phyloP scores from a whole-genome alignment of 2,113 vertebrate genomes.

The Rafetus swinhoei region DNA sequence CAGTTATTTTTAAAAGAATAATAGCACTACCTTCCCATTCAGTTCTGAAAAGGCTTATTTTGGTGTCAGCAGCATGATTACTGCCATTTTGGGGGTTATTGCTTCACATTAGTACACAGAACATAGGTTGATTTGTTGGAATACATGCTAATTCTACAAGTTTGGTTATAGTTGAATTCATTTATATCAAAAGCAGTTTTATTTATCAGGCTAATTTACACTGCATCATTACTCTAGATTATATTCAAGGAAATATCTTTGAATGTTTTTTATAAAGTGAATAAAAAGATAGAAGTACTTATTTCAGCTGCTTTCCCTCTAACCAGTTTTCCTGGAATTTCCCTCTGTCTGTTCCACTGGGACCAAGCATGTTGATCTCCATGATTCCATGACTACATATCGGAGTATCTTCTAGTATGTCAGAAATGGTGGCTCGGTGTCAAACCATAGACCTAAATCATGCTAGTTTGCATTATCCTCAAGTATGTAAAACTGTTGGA shows the following conservation, averaged over 20 bases:
- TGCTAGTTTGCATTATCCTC: slow-evolving; percentile 33
- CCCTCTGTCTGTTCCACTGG: slow-evolving; percentile 29
- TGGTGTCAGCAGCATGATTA: neutral
- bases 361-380: slow-evolving; percentile 59
- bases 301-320: slow-evolving; percentile 25
- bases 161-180: neutral
- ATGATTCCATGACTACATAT: slow-evolving; percentile 36
- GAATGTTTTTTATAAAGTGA: neutral
- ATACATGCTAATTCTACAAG: neutral
- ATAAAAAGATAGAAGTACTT: slow-evolving; percentile 46
- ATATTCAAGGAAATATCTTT: neutral
- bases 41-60: neutral
- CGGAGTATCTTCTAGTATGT: neutral
- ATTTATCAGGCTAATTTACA: neutral
- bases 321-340: slow-evolving; percentile 51
- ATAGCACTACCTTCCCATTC: neutral
- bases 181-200: neutral
- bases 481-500: slow-evolving; percentile 15
- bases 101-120: neutral
- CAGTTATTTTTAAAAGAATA: neutral
- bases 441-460: slow-evolving; percentile 47
- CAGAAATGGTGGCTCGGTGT: slow-evolving; percentile 50
- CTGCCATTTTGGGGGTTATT: neutral
- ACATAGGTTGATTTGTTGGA: neutral
- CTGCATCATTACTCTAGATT: neutral